phyloP scores from a whole-genome alignment of 2,888 invertebrate genomes.

The Spicauda simplicius region DNA sequence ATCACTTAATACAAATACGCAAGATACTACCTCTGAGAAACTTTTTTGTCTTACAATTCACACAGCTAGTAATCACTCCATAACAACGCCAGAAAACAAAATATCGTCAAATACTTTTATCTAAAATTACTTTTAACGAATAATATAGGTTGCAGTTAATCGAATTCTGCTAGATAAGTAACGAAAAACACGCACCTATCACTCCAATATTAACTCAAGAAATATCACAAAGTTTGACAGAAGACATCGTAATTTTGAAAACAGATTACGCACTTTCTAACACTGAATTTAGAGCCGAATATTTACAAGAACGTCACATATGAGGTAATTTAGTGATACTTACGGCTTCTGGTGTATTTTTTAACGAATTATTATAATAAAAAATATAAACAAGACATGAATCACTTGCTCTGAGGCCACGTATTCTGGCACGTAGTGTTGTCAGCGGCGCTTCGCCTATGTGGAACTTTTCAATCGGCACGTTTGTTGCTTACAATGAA shows the following conservation, averaged over 20 bases:
- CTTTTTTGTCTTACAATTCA: conserved; percentile 14
- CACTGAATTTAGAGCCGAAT: conserved; percentile 40
- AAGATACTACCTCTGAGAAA: conserved; percentile 15
- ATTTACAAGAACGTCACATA: conserved; percentile 33
- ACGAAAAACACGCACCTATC: conserved; percentile 49
- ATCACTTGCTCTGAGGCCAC: conserved; percentile 76
- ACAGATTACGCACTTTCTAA: conserved; percentile 47
- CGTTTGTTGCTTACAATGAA: conserved; percentile 52
- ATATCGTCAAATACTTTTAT: background rate
- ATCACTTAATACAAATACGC: background rate
- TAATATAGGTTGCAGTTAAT: background rate
- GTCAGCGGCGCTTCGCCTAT: conserved; percentile 74
- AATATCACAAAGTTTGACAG: conserved; percentile 59
- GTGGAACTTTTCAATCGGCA: conserved; percentile 79
- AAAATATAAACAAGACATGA: conserved; percentile 80
- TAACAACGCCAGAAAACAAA: background rate
- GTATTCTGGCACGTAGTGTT: conserved; percentile 76
- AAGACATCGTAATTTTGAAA: conserved; percentile 59
- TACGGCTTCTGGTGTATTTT: conserved; percentile 65
- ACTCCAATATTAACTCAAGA: conserved; percentile 42
- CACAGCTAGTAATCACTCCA: conserved; percentile 17
- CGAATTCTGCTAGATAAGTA: conserved; percentile 31
- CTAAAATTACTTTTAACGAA: background rate
- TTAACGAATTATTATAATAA: conserved; percentile 65
- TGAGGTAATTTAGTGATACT: conserved; percentile 53